Conservation (phyloP, 2,113 vertebrate species). For the Heterotis niloticus region DNA sequence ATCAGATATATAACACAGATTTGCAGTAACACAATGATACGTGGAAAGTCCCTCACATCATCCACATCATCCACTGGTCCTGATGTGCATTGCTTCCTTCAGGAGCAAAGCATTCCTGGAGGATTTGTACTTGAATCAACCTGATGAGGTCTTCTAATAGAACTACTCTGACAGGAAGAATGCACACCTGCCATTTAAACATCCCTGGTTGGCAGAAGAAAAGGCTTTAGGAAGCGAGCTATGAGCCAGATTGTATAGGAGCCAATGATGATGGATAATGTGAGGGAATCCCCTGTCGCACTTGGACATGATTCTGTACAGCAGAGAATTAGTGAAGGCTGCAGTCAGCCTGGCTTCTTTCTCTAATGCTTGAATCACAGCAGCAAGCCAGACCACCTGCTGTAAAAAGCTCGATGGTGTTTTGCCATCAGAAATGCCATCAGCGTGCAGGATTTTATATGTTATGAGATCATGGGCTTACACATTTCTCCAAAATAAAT, state of each 20-base stretch:
- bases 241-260: not conserved
- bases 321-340: too few species aligned
- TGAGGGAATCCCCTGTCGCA: not conserved
- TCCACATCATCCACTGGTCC: not conserved
- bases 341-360: not conserved
- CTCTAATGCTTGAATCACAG: too few species aligned
- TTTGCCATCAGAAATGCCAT: too few species aligned
- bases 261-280: not conserved
- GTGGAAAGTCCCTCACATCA: not conserved
- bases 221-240: too few species aligned
- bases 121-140: not conserved
- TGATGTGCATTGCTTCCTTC: not conserved
- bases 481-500: too few species aligned
- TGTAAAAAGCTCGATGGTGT: too few species aligned
- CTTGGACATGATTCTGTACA: not conserved
- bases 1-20: too few species aligned
- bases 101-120: not conserved
- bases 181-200: not conserved
- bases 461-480: too few species aligned
- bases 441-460: too few species aligned
- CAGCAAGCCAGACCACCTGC: too few species aligned
- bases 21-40: too few species aligned
- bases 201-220: not conserved
- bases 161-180: not conserved
- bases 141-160: not conserved